Base-by-base conservation (phyloP, 1,140 invertebrate species). In the Piezodorus guildinii region DNA sequence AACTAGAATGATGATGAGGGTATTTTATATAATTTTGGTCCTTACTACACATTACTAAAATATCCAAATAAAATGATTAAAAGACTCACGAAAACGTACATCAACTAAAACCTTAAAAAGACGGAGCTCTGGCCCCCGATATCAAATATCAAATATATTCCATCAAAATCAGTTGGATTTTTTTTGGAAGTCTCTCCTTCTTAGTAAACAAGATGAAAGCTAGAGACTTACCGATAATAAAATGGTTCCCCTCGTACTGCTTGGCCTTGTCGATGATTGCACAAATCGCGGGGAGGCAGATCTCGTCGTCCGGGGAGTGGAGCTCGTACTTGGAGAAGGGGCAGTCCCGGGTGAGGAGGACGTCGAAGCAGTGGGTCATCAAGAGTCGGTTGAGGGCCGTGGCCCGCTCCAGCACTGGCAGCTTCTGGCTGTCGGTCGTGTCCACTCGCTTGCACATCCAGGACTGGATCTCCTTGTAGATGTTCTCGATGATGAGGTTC, bases 141-240 rank as follows among this genome's bases (percentile, higher is more conserved):
- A n/a, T n/a, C n/a, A n/a, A n/a, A n/a, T n/a, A n/a, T n/a, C n/a
- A n/a, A n/a, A n/a, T n/a, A n/a, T n/a, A n/a, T n/a, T n/a, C n/a
- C n/a, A n/a, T n/a, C n/a, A n/a, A n/a, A n/a, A n/a, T n/a, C n/a
- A n/a, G n/a, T n/a, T n/a, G n/a, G n/a, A n/a, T n/a, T n/a, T n/a
- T n/a, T n/a, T n/a, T n/a, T n/a, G n/a, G n/a, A n/a, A n/a, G n/a
- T n/a, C n/a, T n/a, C n/a, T n/a, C n/a, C n/a, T n/a, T n/a, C n/a
- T n/a, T n/a, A n/a, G n/a, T n/a, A n/a, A n/a, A n/a, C n/a, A n/a
- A n/a, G n/a, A n/a, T n/a, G n/a, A n/a, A n/a, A n/a, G n/a, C n/a
- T n/a, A n/a, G n/a, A n/a, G 9, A 61, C 6, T 61, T 43, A 61
- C 59, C 59, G 4, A 61, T 19, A 44, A 61, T 34, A 17, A 61